These are phyloP conservation scores for Romanomermis culicivorax DNA, from an alignment of 2,888 invertebrate species.

Conservation along the genomic window DNA sequence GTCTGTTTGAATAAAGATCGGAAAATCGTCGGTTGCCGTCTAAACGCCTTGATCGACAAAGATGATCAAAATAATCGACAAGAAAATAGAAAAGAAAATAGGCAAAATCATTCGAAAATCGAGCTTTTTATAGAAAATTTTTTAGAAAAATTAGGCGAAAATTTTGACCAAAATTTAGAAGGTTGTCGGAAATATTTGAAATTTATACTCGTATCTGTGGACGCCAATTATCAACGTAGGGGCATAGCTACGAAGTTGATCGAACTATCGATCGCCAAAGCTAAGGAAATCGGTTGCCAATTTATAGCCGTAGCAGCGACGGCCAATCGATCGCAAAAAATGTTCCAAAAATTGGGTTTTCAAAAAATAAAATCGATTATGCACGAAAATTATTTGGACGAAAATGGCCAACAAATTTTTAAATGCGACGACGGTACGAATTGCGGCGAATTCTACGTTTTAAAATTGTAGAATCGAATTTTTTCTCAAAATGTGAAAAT, in stretches of 20 bases:
- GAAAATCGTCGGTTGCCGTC: not conserved
- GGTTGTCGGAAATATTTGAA: not conserved
- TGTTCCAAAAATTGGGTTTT: slow-evolving; percentile 3
- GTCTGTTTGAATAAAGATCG: not conserved
- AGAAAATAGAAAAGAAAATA: too few species aligned
- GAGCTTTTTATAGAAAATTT: too few species aligned
- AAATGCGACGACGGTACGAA: not conserved
- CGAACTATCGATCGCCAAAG: not conserved
- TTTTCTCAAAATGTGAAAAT: too few species aligned
- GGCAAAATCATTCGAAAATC: too few species aligned
- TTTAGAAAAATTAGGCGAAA: not conserved
- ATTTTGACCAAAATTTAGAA: not conserved
- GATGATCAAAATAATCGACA: too few species aligned
- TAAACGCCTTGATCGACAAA: not conserved
- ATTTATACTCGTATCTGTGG: not conserved
- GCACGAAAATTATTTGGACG: not conserved
- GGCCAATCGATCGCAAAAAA: not conserved
- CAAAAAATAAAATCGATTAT: not conserved
- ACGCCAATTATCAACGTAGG: not conserved
- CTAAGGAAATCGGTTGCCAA: not conserved
- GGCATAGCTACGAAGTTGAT: slow-evolving; percentile 2
- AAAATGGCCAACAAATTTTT: not conserved
- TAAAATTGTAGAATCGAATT: not conserved
- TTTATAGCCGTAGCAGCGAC: not conserved
- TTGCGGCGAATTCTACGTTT: not conserved